Base-by-base conservation (phyloP, 2,888 invertebrate species). In the Agonopterix alstromeriana region DNA sequence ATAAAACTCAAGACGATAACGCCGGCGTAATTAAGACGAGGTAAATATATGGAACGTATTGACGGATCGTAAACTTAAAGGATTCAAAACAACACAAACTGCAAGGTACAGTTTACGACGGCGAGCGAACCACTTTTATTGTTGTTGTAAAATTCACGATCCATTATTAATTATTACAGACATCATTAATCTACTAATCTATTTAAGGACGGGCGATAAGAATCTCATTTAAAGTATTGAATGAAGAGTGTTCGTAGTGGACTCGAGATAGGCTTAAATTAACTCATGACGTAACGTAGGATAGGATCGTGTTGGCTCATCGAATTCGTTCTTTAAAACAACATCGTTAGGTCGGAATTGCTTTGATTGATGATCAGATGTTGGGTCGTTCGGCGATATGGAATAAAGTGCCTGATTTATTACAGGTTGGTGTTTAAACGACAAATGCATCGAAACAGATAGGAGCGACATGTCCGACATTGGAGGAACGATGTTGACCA, bases 191-290 rank as follows among this genome's bases (percentile, higher is more conserved):
- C 87, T 87, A 87, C 83, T 88, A 87, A 87, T 87, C 86, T 88
- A 88, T 88, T 87, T 86, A 88, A 86, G 86, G 86, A 84, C 75
- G 81, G 70, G 69, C 79, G 89, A 89, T 89, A 88, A 88, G 85
- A 84, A 89, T 89, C 89, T 89, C 85, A 87, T 88, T 88, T 89
- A 87, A 88, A 85, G 86, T 84, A 87, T 87, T 87, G 87, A 87
- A 87, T 87, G 87, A 87, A 86, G 85, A 87, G 87, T 87, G 87
- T 84, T 77, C 76, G 83, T 80, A 84, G 83, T 83, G 84, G 85
- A 81, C 77, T 82, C 75, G 80, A 87, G 87, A 87, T 87, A 87
- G 87, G 83, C 83, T 84, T 85, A 83, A 83, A 85, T 82, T 80
- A 77, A 67, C 67, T 60, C 50, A 53, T 43, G 36, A 36, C 1